Evolutionary conservation across 2,113 vertebrate species (phyloP).

Genomic region (Kryptolebias marmoratus): DNA sequence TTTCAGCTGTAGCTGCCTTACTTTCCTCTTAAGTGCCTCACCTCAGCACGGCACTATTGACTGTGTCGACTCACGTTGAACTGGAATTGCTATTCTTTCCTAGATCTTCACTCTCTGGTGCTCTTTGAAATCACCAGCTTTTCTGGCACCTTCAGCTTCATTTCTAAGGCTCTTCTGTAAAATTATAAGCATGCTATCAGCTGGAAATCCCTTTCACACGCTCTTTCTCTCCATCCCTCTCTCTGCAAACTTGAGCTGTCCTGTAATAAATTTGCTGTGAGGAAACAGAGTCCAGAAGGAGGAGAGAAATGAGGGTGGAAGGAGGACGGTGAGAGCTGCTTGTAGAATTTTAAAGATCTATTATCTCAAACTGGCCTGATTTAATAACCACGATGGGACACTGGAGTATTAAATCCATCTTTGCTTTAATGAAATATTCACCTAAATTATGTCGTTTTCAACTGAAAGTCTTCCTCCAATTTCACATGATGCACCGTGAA

Average conservation of each 20-base stretch:
- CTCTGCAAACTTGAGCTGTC: slow-evolving; percentile 63
- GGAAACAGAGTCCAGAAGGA: slow-evolving; percentile 54
- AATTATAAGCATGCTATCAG: slow-evolving; percentile 67
- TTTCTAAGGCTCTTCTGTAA: slow-evolving; percentile 48
- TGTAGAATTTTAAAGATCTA: slow-evolving; percentile 78
- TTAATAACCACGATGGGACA: slow-evolving; percentile 72
- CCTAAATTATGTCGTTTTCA: slow-evolving; percentile 66
- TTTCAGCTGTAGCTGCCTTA: slow-evolving; percentile 36
- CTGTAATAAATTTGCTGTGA: slow-evolving; percentile 63
- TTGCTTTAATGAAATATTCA: slow-evolving; percentile 71
- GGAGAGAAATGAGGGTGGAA: slow-evolving; percentile 37
- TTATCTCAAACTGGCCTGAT: slow-evolving; percentile 75
- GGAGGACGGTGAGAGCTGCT: slow-evolving; percentile 62
- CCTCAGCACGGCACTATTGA: slow-evolving; percentile 52
- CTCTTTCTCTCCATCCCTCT: slow-evolving; percentile 37
- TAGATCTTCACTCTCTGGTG: slow-evolving; percentile 43
- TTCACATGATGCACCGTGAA: slow-evolving; percentile 19
- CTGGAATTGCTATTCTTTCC: slow-evolving; percentile 48
- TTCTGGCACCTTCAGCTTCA: slow-evolving; percentile 38
- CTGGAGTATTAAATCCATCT: slow-evolving; percentile 68
- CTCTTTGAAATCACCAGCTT: slow-evolving; percentile 65
- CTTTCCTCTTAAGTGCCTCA: slow-evolving; percentile 37
- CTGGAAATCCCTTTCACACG: slow-evolving; percentile 70
- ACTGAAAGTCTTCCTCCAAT: slow-evolving; percentile 37
- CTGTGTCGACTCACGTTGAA: slow-evolving; percentile 49